Base-by-base conservation (phyloP, 2,113 vertebrate genomes). In the Zeus faber region DNA sequence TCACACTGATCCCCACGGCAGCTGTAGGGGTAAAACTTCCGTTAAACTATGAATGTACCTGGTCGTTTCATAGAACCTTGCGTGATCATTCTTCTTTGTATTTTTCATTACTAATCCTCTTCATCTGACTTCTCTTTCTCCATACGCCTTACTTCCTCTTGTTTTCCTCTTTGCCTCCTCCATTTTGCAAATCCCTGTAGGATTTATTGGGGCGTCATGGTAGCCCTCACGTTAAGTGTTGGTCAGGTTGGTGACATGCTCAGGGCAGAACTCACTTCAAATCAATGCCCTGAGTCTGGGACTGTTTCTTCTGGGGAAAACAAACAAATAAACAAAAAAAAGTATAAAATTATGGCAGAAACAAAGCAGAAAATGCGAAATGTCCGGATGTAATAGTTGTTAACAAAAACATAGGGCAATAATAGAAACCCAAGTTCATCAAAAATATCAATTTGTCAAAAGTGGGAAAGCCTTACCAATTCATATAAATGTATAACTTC, bases 241-340 rank as follows among this genome's bases (percentile, higher is more conserved):
- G 47, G n/a, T 17, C 23, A 45, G 6, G 7, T 26, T 66, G n/a
- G 16, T 29, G 16, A 29, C 6, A 22, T 18, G 10, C n/a, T 16
- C 16, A 49, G 25, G 26, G 16, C 16, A 17, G 26, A 22, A 9
- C 9, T 86, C 71, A 86, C 73, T 86, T 86, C 62, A 86, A 67
- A 65, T 86, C 82, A 1, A 85, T 62, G 48, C 48, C 74, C 49
- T 79, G 62, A 66, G 52, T 68, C 52, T 65, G 50, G 23, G 70
- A 57, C 48, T 37, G 25, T 33, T 50, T 39, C 61, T 79, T 74
- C 41, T 44, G 41, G 17, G 20, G 17, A 44, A 21, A n/a, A 2
- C 13, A 37, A 5, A 37, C 10, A 13, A n/a, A n/a, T n/a, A n/a
- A 21, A n/a, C 14, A 37, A 37, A 5, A 37, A 35, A 13, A n/a